A percentile compares a stretch with the other conserved stretches of the same genome.
These are phyloP conservation scores for Cenopis cana DNA, from an alignment of 2,888 invertebrate genomes.

Conservation along the genomic window DNA sequence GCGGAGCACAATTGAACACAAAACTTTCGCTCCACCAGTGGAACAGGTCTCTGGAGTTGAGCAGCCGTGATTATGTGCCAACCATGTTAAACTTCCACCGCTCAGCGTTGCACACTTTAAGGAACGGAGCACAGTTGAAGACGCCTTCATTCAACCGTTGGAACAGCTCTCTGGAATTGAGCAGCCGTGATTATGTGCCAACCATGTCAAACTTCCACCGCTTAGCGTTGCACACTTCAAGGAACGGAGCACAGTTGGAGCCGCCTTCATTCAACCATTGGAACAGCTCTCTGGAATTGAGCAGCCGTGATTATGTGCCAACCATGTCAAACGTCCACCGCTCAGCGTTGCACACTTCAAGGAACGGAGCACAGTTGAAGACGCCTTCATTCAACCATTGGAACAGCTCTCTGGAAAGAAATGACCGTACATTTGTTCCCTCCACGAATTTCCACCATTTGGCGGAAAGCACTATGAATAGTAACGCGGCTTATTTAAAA, in stretches of 20 bases:
- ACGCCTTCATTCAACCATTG: not conserved
- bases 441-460: conserved; percentile 12
- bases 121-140: not conserved
- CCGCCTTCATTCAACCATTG: not conserved
- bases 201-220: conserved; percentile 4
- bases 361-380: not conserved
- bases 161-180: not conserved
- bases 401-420: not conserved
- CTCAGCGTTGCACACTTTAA: not conserved
- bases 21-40: not conserved
- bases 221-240: not conserved
- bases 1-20: too few relatives aligned
- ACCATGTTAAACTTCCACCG: conserved; percentile 1
- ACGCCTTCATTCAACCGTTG: not conserved
- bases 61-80: not conserved
- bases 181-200: not conserved
- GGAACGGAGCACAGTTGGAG: not conserved
- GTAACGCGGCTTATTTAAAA: not conserved
- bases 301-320: not conserved
- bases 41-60: not conserved
- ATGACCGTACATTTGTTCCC: too few relatives aligned
- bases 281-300: not conserved
- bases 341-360: not conserved
- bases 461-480: conserved; percentile 13
- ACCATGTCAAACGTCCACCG: conserved; percentile 4